A percentile compares a stretch with the other conserved stretches of the same genome.
phyloP scores from a whole-genome alignment of 1,140 invertebrate genomes.

The Holotrichia oblita region DNA sequence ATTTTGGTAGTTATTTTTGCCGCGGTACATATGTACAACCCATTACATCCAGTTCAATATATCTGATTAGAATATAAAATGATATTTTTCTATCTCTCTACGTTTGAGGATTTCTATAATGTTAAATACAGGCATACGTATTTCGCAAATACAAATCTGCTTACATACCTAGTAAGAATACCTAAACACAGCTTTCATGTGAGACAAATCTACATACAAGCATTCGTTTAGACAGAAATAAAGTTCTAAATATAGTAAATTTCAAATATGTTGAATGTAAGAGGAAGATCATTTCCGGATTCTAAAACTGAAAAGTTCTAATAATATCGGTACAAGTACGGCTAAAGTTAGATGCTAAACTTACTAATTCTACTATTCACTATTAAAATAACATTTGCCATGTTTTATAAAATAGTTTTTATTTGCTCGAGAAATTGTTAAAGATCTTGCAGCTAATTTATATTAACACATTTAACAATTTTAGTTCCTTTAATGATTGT shows the following conservation, averaged over 20 bases:
- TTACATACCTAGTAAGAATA: neutral
- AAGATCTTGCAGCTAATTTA: no score
- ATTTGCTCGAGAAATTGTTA: no score
- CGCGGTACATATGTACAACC: neutral
- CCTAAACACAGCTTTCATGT: neutral
- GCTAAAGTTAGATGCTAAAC: no score
- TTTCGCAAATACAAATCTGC: neutral
- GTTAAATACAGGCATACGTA: neutral
- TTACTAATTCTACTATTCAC: no score
- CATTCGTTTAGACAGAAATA: conserved; percentile 1
- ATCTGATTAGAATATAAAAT: no score
- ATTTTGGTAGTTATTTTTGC: neutral
- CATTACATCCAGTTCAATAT: neutral
- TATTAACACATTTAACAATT: no score
- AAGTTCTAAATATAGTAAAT: conserved; percentile 18
- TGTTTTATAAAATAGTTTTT: no score
- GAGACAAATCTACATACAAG: neutral
- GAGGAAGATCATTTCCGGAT: conserved; percentile 11
- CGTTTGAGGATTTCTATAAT: no score
- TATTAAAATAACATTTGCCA: no score
- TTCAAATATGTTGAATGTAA: conserved; percentile 17
- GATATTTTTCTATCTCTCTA: no score
- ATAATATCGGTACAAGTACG: neutral
- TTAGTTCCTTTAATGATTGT: no score
- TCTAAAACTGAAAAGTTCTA: neutral